Evolutionary conservation across 2,888 invertebrate genomes (phyloP).

Genomic region (Panzeria rudis): DNA sequence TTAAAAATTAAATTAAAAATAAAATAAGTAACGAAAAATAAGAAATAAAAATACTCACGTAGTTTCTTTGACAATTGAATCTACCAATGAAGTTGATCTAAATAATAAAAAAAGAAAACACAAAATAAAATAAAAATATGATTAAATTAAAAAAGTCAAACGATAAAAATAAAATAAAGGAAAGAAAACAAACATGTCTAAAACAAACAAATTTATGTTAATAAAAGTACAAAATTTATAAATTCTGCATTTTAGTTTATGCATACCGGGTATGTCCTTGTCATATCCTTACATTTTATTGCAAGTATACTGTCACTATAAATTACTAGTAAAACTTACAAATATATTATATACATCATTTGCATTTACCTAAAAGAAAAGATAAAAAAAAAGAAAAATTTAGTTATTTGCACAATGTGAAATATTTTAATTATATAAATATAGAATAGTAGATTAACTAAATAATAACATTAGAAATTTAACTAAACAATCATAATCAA

Average conservation of each 20-base stretch:
- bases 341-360: slow-evolving; percentile 37
- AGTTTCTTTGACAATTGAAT: slow-evolving; percentile 79
- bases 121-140: slow-evolving; percentile 50
- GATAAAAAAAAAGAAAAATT: slow-evolving; percentile 21
- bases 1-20: not conserved
- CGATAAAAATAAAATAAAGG: slow-evolving; percentile 46
- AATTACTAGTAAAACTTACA: slow-evolving; percentile 19
- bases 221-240: slow-evolving; percentile 36
- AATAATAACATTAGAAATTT: not conserved
- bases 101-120: slow-evolving; percentile 69
- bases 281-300: slow-evolving; percentile 1
- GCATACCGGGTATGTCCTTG: slow-evolving; percentile 18
- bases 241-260: slow-evolving; percentile 58
- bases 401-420: not conserved
- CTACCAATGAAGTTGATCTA: slow-evolving; percentile 79
- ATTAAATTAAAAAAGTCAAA: slow-evolving; percentile 56
- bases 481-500: not conserved
- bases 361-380: slow-evolving; percentile 70
- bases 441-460: not conserved
- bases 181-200: slow-evolving; percentile 47
- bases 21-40: slow-evolving; percentile 17
- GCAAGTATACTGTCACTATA: not conserved
- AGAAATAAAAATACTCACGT: slow-evolving; percentile 77
- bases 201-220: slow-evolving; percentile 44
- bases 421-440: not conserved